phyloP scores from a whole-genome alignment of 2,797 vertebrate species.

The Calcarius lapponicus region DNA sequence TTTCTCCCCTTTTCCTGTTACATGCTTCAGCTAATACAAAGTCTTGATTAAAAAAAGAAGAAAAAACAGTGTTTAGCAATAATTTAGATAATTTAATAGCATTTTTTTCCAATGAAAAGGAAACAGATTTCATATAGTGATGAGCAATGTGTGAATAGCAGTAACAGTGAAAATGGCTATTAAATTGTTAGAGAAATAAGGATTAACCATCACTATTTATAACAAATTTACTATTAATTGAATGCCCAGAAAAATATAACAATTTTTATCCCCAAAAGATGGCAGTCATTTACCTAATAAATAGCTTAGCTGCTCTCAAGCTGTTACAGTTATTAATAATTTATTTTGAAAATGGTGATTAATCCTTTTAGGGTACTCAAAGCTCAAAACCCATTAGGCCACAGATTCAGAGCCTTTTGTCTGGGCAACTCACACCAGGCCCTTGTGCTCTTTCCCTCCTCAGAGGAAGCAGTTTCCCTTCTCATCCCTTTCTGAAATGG shows the following conservation, averaged over 20 bases:
- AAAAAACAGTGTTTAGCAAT: background rate
- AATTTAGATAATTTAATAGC: background rate
- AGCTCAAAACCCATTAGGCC: background rate
- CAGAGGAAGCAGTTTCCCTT: background rate
- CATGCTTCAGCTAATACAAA: background rate
- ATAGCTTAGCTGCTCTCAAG: background rate
- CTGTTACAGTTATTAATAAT: background rate
- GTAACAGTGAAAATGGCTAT: background rate
- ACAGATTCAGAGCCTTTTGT: background rate
- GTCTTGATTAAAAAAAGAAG: background rate
- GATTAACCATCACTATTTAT: background rate
- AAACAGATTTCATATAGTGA: background rate
- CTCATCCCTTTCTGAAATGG: background rate
- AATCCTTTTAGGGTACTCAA: background rate
- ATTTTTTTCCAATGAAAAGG: background rate
- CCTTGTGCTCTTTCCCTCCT: background rate
- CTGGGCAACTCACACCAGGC: rapidly evolving
- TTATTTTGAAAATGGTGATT: background rate
- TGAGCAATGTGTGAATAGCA: background rate
- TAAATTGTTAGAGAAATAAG: background rate
- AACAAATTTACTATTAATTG: background rate
- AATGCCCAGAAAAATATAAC: background rate
- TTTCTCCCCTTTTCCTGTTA: background rate
- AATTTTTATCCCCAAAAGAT: background rate
- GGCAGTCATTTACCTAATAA: background rate